Percentiles rank a stretch among this genome's conserved stretches.
These are phyloP conservation scores for Charanyca ferruginea DNA, from an alignment of 2,888 invertebrate genomes.

Conservation along the genomic window DNA sequence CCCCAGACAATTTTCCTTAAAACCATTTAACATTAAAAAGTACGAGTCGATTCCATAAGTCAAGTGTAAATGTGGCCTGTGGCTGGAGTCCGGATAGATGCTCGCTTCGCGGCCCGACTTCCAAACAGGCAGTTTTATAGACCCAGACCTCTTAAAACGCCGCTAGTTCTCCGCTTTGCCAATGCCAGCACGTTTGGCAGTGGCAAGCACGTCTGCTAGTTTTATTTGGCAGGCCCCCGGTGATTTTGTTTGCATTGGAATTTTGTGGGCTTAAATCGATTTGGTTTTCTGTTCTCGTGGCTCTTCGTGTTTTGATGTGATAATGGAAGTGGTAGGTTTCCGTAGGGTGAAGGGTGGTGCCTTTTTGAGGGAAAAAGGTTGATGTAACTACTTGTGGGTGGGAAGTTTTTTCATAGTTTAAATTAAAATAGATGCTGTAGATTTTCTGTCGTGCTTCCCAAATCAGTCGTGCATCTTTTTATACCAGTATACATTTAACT, in stretches of 20 bases:
- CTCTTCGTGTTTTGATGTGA: slow-evolving; percentile 53
- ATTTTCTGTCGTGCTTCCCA: not conserved
- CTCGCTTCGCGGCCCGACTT: slow-evolving; percentile 78
- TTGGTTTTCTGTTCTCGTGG: slow-evolving; percentile 61
- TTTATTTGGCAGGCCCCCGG: slow-evolving; percentile 75
- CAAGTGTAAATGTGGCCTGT: slow-evolving; percentile 51
- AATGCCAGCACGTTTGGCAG: slow-evolving; percentile 78
- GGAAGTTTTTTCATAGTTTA: not conserved
- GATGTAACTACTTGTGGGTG: not conserved
- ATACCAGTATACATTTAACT: no score
- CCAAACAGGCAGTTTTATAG: slow-evolving; percentile 84
- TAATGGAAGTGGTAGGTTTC: slow-evolving; percentile 51
- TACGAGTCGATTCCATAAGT: slow-evolving; percentile 50
- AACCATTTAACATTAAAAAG: slow-evolving; percentile 62
- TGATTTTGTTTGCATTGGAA: slow-evolving; percentile 73
- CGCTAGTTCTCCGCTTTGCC: slow-evolving; percentile 84
- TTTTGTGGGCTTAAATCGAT: slow-evolving; percentile 69
- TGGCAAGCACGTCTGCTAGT: slow-evolving; percentile 77
- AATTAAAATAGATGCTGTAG: not conserved
- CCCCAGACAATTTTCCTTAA: slow-evolving; percentile 45
- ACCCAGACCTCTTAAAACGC: slow-evolving; percentile 82
- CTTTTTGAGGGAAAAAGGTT: slow-evolving; percentile 6
- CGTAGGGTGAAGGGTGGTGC: not conserved
- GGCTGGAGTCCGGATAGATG: slow-evolving; percentile 49
- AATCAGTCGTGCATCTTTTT: no score